Evolutionary conservation across 2,113 vertebrate genomes (phyloP), one percentile per base, ranked within the genome.

Genomic region (Oreochromis niloticus): DNA sequence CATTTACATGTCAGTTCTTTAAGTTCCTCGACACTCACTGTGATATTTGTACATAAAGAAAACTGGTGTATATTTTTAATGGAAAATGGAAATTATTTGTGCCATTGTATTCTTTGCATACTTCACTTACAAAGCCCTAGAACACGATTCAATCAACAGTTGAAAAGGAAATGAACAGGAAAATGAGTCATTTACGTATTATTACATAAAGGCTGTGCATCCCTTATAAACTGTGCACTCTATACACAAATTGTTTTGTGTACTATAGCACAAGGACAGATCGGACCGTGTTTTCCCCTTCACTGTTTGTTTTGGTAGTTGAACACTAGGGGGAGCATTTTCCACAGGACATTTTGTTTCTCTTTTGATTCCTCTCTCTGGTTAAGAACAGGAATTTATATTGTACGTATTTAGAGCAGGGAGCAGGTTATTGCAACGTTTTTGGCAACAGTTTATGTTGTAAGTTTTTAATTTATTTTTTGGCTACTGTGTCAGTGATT

Each of bases 301-400:
- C 16, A 32, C 43, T 75, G 43, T 50, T 30, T 50, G 24, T 75
- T 75, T 48, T 32, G 9, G 9, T 75, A 19, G 16, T 50, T 90
- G 30, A 91, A 63, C 83, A 92, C 52, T 27, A 90, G 87, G 84
- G 75, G 59, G 87, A 16, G 88, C 2, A 22, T 36, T 73, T 48
- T 6, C 52, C 59, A 66, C 57, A 4, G 13, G 79, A 19, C 73
- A 34, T 24, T 24, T 34, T n/a, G 34, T 75, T 4, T 75, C 5
- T 27, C n/a, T 16, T 6, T 41, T 27, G 24, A 1, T 1, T 59
- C 39, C 9, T 73, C 34, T 34, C 19, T 50, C 8, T 30, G 36
- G 50, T 5, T 83, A 9, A 50, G 8, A 68, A 36, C 4, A 9
- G 17, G 16, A 0, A 32, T 78, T 78, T 0, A n/a, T 16, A 0